These are phyloP conservation scores for Lottia scabra DNA, from an alignment of 2,888 invertebrate species.

Conservation along the genomic window DNA sequence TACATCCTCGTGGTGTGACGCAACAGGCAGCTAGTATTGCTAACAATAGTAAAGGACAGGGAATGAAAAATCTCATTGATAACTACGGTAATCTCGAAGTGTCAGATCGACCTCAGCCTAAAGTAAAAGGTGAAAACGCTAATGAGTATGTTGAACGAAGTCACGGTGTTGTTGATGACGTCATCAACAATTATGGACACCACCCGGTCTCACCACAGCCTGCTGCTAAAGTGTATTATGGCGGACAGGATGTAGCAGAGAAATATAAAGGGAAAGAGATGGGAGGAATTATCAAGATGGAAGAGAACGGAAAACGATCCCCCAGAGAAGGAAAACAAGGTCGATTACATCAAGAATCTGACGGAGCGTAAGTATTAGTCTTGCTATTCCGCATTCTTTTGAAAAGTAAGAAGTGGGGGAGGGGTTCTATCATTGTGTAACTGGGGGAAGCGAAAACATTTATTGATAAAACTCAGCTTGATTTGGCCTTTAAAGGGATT, in stretches of 20 bases:
- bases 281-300: slow-evolving; percentile 58
- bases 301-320: slow-evolving; percentile 34
- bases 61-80: slow-evolving; percentile 54
- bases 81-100: slow-evolving; percentile 52
- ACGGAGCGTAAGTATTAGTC: slow-evolving; percentile 53
- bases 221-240: slow-evolving; percentile 46
- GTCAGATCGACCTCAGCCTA: slow-evolving; percentile 39
- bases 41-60: slow-evolving; percentile 51
- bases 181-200: slow-evolving; percentile 50
- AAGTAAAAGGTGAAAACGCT: slow-evolving; percentile 54
- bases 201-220: slow-evolving; percentile 40
- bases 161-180: slow-evolving; percentile 45
- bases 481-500: too few relatives aligned
- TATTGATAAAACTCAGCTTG: too few relatives aligned
- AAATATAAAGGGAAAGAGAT: slow-evolving; percentile 54
- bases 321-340: slow-evolving; percentile 46
- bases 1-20: slow-evolving; percentile 54
- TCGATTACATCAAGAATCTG: slow-evolving; percentile 53
- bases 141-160: slow-evolving; percentile 55
- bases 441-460: too few relatives aligned
- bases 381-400: too few relatives aligned
- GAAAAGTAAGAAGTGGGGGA: too few relatives aligned
- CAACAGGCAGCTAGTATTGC: slow-evolving; percentile 49
- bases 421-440: too few relatives aligned
- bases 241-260: slow-evolving; percentile 48